These are phyloP conservation scores for Seira ritae DNA, from an alignment of 2,888 invertebrate genomes.

Conservation along the genomic window DNA sequence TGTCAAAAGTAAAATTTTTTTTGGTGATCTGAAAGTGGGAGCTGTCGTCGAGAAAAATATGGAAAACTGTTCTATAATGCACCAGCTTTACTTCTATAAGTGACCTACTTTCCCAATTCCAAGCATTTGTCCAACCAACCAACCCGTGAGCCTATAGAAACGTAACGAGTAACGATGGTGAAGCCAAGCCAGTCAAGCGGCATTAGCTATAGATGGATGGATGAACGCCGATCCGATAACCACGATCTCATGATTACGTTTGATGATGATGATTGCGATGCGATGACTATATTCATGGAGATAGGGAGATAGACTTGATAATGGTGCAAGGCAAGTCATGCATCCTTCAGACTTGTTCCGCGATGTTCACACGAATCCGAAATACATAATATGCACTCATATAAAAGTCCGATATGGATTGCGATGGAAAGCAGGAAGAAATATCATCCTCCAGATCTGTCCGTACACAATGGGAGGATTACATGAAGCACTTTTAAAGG, in stretches of 20 bases:
- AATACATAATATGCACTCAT: too few relatives aligned
- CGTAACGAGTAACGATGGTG: not conserved
- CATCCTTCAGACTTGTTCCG: conserved; percentile 17
- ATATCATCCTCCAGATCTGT: too few relatives aligned
- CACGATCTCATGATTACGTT: not conserved
- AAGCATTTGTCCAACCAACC: not conserved
- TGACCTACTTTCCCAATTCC: not conserved
- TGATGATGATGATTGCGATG: conserved; percentile 18
- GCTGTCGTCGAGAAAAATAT: not conserved
- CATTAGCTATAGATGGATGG: conserved; percentile 21
- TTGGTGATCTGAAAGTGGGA: not conserved
- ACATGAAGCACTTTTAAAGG: conserved; percentile 9
- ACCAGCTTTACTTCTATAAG: not conserved
- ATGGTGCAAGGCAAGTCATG: not conserved
- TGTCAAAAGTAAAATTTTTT: too few relatives aligned
- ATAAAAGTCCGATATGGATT: too few relatives aligned
- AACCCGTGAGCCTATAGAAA: too few relatives aligned
- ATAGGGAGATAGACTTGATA: too few relatives aligned
- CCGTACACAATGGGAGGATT: not conserved
- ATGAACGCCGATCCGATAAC: conserved; percentile 18
- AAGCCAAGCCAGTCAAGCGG: not conserved
- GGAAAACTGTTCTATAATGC: not conserved
- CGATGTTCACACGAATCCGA: not conserved
- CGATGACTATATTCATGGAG: too few relatives aligned
- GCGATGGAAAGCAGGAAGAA: too few relatives aligned